These are phyloP conservation scores for Fratercula arctica DNA, from an alignment of 2,797 vertebrate genomes.

Conservation along the genomic window DNA sequence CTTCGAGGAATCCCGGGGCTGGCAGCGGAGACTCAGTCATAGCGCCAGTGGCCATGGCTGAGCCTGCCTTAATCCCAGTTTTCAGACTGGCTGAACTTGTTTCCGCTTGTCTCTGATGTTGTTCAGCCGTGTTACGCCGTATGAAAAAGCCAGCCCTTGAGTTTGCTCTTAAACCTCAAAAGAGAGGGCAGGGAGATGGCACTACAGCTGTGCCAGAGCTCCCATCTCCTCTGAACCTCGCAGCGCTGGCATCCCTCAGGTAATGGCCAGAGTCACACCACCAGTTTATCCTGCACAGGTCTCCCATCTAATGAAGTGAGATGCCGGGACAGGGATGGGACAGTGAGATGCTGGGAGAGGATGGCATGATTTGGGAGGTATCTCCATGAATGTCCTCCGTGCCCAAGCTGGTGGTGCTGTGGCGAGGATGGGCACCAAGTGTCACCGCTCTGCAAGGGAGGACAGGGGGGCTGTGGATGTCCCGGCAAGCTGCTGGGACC, in stretches of 20 bases:
- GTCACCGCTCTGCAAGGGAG: neutral
- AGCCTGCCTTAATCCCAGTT: too few species aligned
- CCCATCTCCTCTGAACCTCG: neutral
- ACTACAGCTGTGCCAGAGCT: neutral
- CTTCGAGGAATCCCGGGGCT: neutral
- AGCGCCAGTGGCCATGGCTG: too few species aligned
- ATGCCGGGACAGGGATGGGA: neutral
- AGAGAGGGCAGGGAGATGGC: neutral
- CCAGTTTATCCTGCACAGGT: neutral
- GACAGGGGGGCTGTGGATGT: neutral
- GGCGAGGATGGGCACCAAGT: neutral
- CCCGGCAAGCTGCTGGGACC: neutral
- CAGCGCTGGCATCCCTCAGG: fast-evolving
- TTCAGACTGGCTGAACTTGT: neutral
- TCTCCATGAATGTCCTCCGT: neutral
- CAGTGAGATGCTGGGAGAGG: neutral
- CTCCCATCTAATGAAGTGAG: neutral
- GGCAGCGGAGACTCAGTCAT: fast-evolving
- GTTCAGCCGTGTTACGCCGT: neutral
- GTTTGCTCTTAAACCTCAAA: neutral
- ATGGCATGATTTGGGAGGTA: fast-evolving
- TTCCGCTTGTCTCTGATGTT: neutral
- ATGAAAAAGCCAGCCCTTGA: neutral
- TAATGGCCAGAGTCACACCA: neutral
- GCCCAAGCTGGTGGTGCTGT: fast-evolving